These are phyloP conservation scores for Brevimyrus niger DNA, from an alignment of 2,113 vertebrate species.

Conservation along the genomic window DNA sequence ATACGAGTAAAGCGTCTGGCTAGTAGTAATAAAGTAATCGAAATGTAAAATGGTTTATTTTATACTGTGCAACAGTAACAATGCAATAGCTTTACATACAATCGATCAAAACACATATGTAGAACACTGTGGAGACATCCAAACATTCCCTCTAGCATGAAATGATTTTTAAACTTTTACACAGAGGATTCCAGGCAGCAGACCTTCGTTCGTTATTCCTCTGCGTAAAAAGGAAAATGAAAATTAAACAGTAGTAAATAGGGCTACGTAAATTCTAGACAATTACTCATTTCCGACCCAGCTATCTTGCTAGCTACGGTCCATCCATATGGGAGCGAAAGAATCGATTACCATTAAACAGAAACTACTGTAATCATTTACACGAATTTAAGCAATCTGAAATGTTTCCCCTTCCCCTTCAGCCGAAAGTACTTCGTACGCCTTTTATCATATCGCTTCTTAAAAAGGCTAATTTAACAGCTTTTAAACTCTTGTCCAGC, in stretches of 20 bases:
- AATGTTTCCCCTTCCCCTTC: not conserved
- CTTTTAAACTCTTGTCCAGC: not conserved
- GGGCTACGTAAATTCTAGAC: conserved; percentile 7
- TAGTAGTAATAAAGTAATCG: conserved; percentile 19
- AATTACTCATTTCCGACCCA: not conserved
- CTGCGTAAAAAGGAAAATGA: not conserved
- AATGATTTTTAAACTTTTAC: conserved; percentile 23
- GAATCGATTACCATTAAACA: not conserved
- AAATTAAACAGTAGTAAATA: not conserved
- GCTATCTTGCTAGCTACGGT: not conserved
- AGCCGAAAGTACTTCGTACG: not conserved
- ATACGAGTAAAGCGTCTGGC: not conserved
- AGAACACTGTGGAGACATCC: conserved; percentile 57
- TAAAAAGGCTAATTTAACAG: not conserved
- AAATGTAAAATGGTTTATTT: conserved; percentile 74
- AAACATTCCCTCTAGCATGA: conserved; percentile 51
- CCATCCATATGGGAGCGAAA: not conserved
- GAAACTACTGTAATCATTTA: not conserved
- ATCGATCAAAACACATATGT: conserved; percentile 62
- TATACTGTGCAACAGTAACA: conserved; percentile 76
- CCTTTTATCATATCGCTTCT: not conserved
- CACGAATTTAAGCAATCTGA: not conserved
- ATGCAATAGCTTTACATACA: conserved; percentile 69
- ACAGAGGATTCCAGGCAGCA: conserved; percentile 6
- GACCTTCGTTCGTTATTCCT: conserved; percentile 8